Evolutionary conservation across 2,888 invertebrate genomes (phyloP).

Genomic region (Erpobdella octoculata): DNA sequence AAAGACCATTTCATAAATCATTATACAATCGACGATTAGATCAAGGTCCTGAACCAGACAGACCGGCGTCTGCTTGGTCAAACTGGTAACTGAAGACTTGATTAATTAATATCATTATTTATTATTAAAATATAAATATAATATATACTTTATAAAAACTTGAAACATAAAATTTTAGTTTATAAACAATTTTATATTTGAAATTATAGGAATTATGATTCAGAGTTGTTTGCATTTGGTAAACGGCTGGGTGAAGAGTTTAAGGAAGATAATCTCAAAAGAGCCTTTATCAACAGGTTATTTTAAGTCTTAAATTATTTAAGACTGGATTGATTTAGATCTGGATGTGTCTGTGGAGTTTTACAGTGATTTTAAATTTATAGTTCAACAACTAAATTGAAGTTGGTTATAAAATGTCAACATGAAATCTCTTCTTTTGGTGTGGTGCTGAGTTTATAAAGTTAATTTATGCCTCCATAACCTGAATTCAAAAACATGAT

Average conservation of each 20-base stretch:
- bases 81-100: slow-evolving; percentile 40
- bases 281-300: slow-evolving; percentile 69
- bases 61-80: slow-evolving; percentile 45
- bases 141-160: not conserved
- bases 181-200: not conserved
- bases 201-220: slow-evolving; percentile 66
- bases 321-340: no score
- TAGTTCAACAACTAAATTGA: no score
- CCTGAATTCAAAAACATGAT: no score
- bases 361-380: no score
- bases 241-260: slow-evolving; percentile 77
- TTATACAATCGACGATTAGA: slow-evolving; percentile 43
- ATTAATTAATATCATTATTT: not conserved
- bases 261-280: slow-evolving; percentile 62
- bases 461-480: no score
- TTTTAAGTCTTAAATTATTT: not conserved
- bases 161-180: not conserved
- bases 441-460: no score
- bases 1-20: not conserved
- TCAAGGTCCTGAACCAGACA: slow-evolving; percentile 47
- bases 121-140: not conserved
- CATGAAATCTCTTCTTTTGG: no score
- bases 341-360: no score
- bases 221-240: slow-evolving; percentile 80
- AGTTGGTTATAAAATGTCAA: no score